Base-by-base conservation (phyloP, 2,888 invertebrate species). In the Thumatha senex region DNA sequence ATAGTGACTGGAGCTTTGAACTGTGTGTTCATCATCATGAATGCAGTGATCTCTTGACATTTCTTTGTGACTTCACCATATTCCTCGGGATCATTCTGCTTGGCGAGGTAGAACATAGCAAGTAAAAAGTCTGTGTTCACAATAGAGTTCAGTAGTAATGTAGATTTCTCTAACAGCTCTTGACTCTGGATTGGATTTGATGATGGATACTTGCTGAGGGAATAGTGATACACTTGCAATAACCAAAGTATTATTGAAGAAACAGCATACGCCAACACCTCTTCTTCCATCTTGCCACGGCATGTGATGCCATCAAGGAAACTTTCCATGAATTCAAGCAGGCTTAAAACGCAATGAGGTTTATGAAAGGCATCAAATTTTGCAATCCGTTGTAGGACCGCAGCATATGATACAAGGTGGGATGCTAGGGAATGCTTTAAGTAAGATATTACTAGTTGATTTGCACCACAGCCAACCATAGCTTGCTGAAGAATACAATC, bases 401-500 rank as follows among this genome's bases (percentile, higher is more conserved):
- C 97, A 7, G 97, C 96, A 79, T 97, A 97, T 0, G 98, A 98
- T 0, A 98, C 97, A 58, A 98, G 86, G 85, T 98, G 97, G 7
- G 97, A 96, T 64, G 97, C 96, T 47, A 98, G 84, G 1, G 98
- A 98, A 88, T 98, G 98, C 80, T 96, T 96, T 55, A 99, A 91
- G 82, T 98, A 99, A 11, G 98, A 97, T 61, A 99, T 92, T 35
- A 98, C 96, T 61, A 98, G 89, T 78, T 96, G 94, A 86, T 98
- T 98, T 0, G 98, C 98, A 24, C 97, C 97, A 29, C 97, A 96
- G 29, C 98, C 98, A 35, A 98, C 96, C 70, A 98, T 93, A 0
- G 98, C 98, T 88, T 98, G 98, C 76, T 98, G 97, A 15, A 98
- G 92, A 65, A 99, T 96, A 76, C 98, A 97, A 79, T 98, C 98